phyloP scores from a whole-genome alignment of 2,113 vertebrate genomes.

The Nycticryphes semicollaris region DNA sequence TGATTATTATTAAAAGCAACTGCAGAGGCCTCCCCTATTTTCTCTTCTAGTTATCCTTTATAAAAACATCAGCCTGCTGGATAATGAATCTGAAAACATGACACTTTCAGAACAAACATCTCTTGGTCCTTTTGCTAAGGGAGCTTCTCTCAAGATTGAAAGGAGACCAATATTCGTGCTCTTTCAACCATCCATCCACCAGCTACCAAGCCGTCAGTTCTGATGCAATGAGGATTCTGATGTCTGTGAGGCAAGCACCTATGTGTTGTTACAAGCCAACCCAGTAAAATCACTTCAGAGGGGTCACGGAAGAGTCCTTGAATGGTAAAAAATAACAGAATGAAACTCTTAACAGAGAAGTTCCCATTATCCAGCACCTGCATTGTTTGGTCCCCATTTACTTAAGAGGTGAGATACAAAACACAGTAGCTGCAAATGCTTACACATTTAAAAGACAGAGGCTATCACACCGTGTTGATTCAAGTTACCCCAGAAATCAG shows the following conservation, averaged over 20 bases:
- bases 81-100: background rate
- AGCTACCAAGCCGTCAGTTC: background rate
- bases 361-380: background rate
- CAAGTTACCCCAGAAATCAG: background rate
- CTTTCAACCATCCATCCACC: background rate
- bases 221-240: background rate
- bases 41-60: background rate
- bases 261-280: background rate
- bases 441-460: background rate
- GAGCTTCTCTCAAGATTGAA: background rate
- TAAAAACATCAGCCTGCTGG: background rate
- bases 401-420: background rate
- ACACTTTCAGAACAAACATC: background rate
- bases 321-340: background rate
- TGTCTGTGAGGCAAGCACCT: background rate
- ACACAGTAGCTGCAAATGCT: background rate
- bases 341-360: background rate
- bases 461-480: accelerated
- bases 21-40: background rate
- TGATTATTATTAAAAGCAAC: background rate
- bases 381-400: background rate
- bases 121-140: background rate
- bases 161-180: background rate
- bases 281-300: background rate
- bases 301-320: background rate